phyloP scores from a whole-genome alignment of 2,113 vertebrate genomes.

The Neofelis nebulosa region DNA sequence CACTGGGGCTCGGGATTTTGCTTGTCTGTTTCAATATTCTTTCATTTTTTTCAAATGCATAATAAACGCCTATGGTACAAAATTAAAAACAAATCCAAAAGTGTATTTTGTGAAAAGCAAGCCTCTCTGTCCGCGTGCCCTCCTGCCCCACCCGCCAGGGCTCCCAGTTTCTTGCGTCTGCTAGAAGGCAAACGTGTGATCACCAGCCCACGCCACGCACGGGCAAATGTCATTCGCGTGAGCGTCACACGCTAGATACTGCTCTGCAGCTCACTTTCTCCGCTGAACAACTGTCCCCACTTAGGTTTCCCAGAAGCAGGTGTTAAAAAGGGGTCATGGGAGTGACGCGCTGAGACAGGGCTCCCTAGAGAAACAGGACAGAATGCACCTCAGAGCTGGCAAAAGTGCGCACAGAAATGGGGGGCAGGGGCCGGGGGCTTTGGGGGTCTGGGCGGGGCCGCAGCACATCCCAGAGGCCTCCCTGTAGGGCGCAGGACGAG shows the following conservation, averaged over 20 bases:
- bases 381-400: background rate
- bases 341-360: background rate
- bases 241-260: fast-evolving
- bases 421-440: background rate
- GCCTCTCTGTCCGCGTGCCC: background rate
- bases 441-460: fast-evolving
- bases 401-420: fast-evolving
- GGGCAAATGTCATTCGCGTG: background rate
- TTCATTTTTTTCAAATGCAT: background rate
- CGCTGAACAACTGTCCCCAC: fast-evolving
- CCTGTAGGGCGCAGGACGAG: fast-evolving
- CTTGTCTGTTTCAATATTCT: background rate
- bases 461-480: fast-evolving
- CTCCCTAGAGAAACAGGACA: background rate
- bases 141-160: background rate
- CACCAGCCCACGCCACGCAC: fast-evolving
- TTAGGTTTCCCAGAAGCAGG: background rate
- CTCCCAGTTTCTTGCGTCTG: background rate
- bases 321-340: too few relatives aligned
- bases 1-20: fast-evolving
- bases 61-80: background rate
- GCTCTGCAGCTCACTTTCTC: background rate
- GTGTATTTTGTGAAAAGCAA: background rate
- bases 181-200: too few relatives aligned
- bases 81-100: background rate